Evolutionary conservation across 1,140 invertebrate genomes (phyloP), one percentile per base, ranked within the genome.

Genomic region (Sesamia nonagrioides): DNA sequence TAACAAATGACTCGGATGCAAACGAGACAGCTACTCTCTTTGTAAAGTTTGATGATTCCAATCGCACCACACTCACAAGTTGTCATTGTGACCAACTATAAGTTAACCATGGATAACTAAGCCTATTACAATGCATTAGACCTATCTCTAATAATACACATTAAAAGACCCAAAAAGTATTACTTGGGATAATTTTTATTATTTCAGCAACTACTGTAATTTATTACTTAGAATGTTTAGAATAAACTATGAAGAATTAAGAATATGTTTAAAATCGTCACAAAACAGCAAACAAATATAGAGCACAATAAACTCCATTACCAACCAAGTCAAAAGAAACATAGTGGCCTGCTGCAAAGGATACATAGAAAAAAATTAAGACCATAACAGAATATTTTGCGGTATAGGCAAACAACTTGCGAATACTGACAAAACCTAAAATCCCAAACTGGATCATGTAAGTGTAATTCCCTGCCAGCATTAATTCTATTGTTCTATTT

Each of bases 401-500:
- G 18, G 7, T 54, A 54, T 54, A 54, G 50, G 50, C 6, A 54
- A 54, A 54, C 1, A 54, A 54, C 50, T 54, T 54, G 50, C 50
- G 6, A 17, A 54, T 54, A 9, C n/a, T 8, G 6, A 18, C 45
- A 48, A 54, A 54, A 21, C 3, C 50, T 11, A 48, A 54, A 11
- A 54, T 21, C 17, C 6, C 50, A 21, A 54, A n/a, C 8, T 5
- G 45, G 1, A 18, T 21, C 50, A 17, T 54, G 18, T 54, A 54
- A 54, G 6, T 54, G 18, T 7, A 54, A 17, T 18, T 7, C 18
- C 0, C 50, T 17, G n/a, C 7, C n/a, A 18, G 2, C 50, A 18
- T 54, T 9, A 48, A 48, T 9, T 48, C 45, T 9, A 48, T 48
- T 48, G 45, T 48, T 48, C 45, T 48, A 9, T 9, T 48, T 15